Conservation (phyloP, 2,797 vertebrate genomes). For the Urocyon cinereoargenteus region DNA sequence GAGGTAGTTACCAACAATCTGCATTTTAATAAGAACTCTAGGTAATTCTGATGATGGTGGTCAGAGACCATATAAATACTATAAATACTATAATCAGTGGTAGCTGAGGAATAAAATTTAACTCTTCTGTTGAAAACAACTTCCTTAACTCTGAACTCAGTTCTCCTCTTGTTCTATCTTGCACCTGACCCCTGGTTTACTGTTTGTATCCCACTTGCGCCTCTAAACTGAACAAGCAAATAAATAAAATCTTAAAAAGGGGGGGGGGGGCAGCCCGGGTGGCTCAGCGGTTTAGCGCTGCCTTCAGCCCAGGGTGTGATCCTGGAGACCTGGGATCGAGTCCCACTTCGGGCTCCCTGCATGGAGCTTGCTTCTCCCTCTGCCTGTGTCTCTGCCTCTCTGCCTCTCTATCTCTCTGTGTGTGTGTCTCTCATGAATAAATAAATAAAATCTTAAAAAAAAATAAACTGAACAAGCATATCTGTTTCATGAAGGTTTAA, state of each 20-base stretch:
- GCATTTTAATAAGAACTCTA: background rate
- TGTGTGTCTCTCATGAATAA: no score
- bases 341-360: no score
- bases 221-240: background rate
- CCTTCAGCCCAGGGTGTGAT: no score
- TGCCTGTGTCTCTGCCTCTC: no score
- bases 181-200: background rate
- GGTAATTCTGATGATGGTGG: background rate
- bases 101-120: slow-evolving; percentile 19
- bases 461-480: background rate
- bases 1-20: background rate
- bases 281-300: no score
- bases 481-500: background rate
- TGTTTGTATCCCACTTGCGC: background rate
- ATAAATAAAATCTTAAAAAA: no score
- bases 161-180: background rate
- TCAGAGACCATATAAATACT: background rate
- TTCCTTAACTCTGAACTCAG: background rate
- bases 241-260: no score
- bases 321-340: no score
- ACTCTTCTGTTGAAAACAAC: slow-evolving; percentile 19
- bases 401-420: no score
- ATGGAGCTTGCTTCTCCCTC: no score
- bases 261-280: no score
- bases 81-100: background rate